Conservation (phyloP, 2,113 vertebrate genomes). For the Setophaga kirtlandii region DNA sequence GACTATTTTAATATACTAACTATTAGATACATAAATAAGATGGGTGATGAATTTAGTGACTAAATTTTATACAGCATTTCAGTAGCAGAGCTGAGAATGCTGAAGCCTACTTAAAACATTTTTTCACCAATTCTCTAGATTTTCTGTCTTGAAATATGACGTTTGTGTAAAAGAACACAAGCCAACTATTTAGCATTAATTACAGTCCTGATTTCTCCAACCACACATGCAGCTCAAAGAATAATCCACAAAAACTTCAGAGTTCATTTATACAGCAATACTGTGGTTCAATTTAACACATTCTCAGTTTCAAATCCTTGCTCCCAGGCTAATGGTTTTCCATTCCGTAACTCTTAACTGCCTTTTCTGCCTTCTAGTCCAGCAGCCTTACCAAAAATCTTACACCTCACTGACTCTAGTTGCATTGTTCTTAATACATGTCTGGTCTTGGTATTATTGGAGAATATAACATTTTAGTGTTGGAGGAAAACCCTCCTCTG, state of each 20-base stretch:
- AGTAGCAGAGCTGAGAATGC: background rate
- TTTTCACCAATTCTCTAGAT: background rate
- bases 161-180: background rate
- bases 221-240: background rate
- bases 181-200: background rate
- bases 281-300: background rate
- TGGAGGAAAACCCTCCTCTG: background rate
- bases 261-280: background rate
- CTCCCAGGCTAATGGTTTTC: background rate
- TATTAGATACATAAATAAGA: background rate
- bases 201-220: background rate
- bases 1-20: background rate
- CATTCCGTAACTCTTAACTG: background rate
- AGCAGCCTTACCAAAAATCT: background rate
- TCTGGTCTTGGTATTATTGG: background rate
- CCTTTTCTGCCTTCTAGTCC: background rate
- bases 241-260: background rate
- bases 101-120: background rate
- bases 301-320: background rate
- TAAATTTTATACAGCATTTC: background rate
- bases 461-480: background rate
- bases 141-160: background rate
- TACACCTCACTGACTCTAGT: background rate
- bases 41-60: background rate
- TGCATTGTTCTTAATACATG: background rate